phyloP scores from a whole-genome alignment of 2,797 vertebrate species.

The Oryzias sinensis region DNA sequence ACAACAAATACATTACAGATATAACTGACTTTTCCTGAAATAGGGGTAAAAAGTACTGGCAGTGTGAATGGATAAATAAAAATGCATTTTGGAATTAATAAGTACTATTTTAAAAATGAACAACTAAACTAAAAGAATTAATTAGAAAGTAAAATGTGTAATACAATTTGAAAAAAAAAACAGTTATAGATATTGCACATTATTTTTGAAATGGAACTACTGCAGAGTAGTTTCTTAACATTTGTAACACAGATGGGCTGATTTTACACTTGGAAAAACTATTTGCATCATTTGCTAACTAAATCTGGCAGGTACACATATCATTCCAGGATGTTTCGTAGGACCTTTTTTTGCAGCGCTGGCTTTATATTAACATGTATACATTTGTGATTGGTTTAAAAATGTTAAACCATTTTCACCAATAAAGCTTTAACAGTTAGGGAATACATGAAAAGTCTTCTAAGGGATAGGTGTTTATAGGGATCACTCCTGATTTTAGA shows the following conservation, averaged over 20 bases:
- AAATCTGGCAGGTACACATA: constrained; percentile 4
- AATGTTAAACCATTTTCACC: constrained; percentile 37
- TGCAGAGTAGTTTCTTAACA: background rate
- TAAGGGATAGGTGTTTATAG: too few species aligned
- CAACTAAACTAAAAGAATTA: background rate
- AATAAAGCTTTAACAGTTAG: background rate
- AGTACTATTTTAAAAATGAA: background rate
- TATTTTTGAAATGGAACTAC: too few species aligned
- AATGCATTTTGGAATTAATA: background rate
- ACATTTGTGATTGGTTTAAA: constrained; percentile 29
- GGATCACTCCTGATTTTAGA: constrained; percentile 16
- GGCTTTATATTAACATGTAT: constrained; percentile 11
- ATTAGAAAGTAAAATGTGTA: too few species aligned
- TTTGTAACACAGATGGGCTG: background rate
- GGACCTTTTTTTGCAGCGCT: too few species aligned
- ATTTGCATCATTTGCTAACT: too few species aligned
- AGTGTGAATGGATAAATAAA: too few species aligned
- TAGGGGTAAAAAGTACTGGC: too few species aligned
- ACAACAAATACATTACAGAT: too few species aligned
- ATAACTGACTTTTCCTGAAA: too few species aligned
- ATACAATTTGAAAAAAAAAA: too few species aligned
- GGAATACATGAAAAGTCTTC: background rate
- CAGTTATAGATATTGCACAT: too few species aligned
- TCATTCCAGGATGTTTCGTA: too few species aligned
- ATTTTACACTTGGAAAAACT: constrained; percentile 19